Conservation (phyloP, 2,888 invertebrate genomes). For the Maniola hyperantus region DNA sequence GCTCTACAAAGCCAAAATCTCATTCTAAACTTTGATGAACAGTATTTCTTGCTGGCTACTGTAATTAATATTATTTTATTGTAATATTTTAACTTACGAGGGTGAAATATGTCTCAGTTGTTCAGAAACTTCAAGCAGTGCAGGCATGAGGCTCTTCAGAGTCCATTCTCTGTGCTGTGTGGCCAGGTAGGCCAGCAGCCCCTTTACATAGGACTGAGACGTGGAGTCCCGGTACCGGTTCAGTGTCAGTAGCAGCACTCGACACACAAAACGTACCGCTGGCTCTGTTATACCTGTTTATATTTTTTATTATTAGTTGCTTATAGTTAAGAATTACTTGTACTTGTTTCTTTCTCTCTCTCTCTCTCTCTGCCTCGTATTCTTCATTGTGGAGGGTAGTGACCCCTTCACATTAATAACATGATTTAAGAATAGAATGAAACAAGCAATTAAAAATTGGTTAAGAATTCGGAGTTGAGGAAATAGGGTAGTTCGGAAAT, state of each 20-base stretch:
- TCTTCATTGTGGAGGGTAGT: too few species aligned
- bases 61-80: too few species aligned
- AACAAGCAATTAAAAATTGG: background rate
- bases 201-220: slow-evolving; percentile 89
- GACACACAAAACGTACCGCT: slow-evolving; percentile 90
- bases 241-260: slow-evolving; percentile 88
- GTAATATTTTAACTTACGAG: slow-evolving; percentile 82
- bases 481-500: too few species aligned
- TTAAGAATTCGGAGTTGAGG: background rate
- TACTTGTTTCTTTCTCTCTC: too few species aligned
- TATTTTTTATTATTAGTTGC: background rate
- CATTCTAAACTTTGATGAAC: too few species aligned
- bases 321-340: too few species aligned
- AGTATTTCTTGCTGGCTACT: too few species aligned
- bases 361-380: too few species aligned
- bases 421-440: too few species aligned
- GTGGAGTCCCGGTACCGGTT: slow-evolving; percentile 90
- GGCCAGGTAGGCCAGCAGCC: slow-evolving; percentile 85
- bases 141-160: slow-evolving; percentile 85
- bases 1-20: too few species aligned
- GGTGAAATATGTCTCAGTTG: slow-evolving; percentile 84
- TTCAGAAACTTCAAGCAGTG: slow-evolving; percentile 85
- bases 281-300: slow-evolving; percentile 88
- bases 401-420: too few species aligned
- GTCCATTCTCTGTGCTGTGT: slow-evolving; percentile 87